Percentiles rank a stretch among this genome's conserved stretches.
Evolutionary conservation across 2,113 vertebrate genomes (phyloP).

Genomic region (Phaetusa simplex): DNA sequence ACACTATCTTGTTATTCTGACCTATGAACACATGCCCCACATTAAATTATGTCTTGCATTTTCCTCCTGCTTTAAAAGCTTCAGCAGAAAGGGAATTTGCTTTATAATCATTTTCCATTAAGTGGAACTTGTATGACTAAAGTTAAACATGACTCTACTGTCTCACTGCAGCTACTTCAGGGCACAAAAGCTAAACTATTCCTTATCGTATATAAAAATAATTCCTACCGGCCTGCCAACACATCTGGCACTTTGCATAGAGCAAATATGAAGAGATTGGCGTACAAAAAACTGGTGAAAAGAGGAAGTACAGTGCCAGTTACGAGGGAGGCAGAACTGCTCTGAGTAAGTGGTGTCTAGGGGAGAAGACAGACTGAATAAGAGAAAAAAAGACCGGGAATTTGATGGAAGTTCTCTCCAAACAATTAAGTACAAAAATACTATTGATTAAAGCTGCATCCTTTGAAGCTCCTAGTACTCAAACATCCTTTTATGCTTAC

Average conservation of each 20-base stretch:
- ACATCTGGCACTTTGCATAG: not conserved
- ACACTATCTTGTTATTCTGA: constrained; percentile 45
- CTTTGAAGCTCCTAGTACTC: not conserved
- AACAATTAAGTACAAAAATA: not conserved
- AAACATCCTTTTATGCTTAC: not conserved
- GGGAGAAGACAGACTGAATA: not conserved
- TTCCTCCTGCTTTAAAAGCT: not conserved
- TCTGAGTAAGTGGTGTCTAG: not conserved
- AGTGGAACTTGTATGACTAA: not conserved
- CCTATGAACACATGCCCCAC: not conserved
- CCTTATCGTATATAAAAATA: not conserved
- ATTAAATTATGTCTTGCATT: constrained; percentile 13
- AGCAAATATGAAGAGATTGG: not conserved
- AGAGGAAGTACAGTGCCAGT: not conserved
- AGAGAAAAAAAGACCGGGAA: not conserved
- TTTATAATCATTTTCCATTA: not conserved
- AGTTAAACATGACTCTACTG: not conserved
- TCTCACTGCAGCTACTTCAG: not conserved
- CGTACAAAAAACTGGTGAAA: not conserved
- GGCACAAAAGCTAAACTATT: not conserved
- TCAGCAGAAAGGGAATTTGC: not conserved
- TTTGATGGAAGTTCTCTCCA: not conserved
- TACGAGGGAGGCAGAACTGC: not conserved
- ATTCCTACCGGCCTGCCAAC: not conserved
- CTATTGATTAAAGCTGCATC: not conserved